Percentiles rank a stretch among this genome's conserved stretches.
phyloP scores from a whole-genome alignment of 1,140 invertebrate species.

The Plodia interpunctella region DNA sequence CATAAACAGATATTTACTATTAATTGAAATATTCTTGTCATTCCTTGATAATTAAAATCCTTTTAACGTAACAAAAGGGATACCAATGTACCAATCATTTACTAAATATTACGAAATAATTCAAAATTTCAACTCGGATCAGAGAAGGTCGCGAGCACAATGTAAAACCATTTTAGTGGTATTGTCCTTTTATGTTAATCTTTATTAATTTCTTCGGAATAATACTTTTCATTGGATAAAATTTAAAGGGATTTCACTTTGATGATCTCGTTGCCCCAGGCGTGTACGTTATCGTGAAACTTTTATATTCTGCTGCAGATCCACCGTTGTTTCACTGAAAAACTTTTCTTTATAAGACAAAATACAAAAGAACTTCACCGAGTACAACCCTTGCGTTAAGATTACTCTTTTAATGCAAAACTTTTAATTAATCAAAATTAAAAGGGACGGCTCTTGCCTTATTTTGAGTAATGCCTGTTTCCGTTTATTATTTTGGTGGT shows the following conservation, averaged over 20 bases:
- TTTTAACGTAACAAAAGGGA: too few relatives aligned
- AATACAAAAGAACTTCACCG: constrained; percentile 67
- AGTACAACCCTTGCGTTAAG: constrained; percentile 60
- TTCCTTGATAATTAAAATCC: too few relatives aligned
- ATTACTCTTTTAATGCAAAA: constrained; percentile 60
- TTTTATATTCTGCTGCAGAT: constrained; percentile 71
- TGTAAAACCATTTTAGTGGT: background rate
- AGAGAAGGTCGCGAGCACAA: too few relatives aligned
- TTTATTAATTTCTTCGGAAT: constrained; percentile 36
- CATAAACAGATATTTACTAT: too few relatives aligned
- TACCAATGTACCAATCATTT: too few relatives aligned
- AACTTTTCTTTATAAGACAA: constrained; percentile 64
- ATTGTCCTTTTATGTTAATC: constrained; percentile 18
- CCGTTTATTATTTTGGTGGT: background rate
- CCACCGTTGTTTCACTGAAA: constrained; percentile 66
- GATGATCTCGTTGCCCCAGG: constrained; percentile 56
- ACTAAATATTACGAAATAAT: too few relatives aligned
- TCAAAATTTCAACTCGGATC: too few relatives aligned
- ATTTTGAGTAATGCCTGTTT: constrained; percentile 10
- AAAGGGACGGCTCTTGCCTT: constrained; percentile 40
- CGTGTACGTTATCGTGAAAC: constrained; percentile 69
- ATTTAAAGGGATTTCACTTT: constrained; percentile 50
- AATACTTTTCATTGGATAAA: constrained; percentile 36
- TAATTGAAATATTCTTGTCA: too few relatives aligned
- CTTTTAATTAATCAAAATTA: constrained; percentile 71